Percentiles rank a stretch among this genome's conserved stretches.
phyloP scores from a whole-genome alignment of 2,888 invertebrate species.

The Ennomos erosarius region DNA sequence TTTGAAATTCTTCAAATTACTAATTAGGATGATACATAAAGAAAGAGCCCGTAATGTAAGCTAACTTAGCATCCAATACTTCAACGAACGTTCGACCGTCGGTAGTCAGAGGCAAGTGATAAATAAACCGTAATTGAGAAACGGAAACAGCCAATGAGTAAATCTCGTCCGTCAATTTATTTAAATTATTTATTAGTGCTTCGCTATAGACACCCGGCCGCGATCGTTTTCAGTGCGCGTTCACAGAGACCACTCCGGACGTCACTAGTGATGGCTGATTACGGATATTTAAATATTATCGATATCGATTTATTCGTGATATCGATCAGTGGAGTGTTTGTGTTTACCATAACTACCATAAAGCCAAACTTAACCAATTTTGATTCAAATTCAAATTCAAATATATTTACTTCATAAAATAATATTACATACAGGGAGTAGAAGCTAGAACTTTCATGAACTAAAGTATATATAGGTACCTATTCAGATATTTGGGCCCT shows the following conservation, averaged over 20 bases:
- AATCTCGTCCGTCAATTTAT: slow-evolving; percentile 86
- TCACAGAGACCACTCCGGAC: slow-evolving; percentile 75
- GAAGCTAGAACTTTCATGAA: too few species aligned
- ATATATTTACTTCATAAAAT: too few species aligned
- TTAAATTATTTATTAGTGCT: slow-evolving; percentile 85
- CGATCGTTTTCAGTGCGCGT: slow-evolving; percentile 77
- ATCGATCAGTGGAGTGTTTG: too few species aligned
- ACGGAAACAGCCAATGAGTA: slow-evolving; percentile 85
- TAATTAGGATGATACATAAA: too few species aligned
- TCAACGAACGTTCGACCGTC: slow-evolving; percentile 57
- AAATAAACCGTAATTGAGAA: slow-evolving; percentile 84
- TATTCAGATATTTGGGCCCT: too few species aligned
- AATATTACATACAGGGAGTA: too few species aligned
- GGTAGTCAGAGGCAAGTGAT: slow-evolving; percentile 77
- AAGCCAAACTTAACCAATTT: too few species aligned
- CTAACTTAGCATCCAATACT: slow-evolving; percentile 45
- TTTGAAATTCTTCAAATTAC: too few species aligned
- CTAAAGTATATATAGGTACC: too few species aligned
- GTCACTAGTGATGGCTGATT: slow-evolving; percentile 58
- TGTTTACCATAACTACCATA: too few species aligned
- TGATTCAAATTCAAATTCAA: too few species aligned
- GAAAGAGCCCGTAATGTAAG: slow-evolving; percentile 1
- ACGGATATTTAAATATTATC: slow-evolving; percentile 45
- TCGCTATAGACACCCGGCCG: slow-evolving; percentile 82
- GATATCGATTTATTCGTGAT: slow-evolving; percentile 41